Base-by-base conservation (phyloP, 2,113 vertebrate species). In the Casuarius casuarius region DNA sequence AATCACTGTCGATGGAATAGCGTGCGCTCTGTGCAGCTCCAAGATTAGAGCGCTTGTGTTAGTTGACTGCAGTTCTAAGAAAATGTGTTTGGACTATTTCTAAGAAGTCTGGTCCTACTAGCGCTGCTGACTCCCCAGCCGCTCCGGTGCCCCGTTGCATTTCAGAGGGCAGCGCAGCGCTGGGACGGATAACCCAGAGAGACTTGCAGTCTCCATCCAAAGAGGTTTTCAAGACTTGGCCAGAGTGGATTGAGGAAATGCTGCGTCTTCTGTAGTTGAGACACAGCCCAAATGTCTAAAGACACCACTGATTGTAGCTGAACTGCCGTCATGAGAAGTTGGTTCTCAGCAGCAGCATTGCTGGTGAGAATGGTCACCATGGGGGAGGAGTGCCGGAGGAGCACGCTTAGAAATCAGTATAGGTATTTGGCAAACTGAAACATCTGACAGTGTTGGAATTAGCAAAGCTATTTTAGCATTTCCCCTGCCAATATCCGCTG, bases 381-480 rank as follows among this genome's bases (percentile, higher is more conserved):
- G 28, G 77, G 15, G 12, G n/a, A 48, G 38, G 38, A 7, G 9
- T 61, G 63, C 66, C 87, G 77, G 44, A 84, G 44, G 40, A 74
- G 83, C 66, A 49, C 23, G 8, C 25, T 48, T 33, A 38, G 66
- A 79, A 91, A 94, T 95, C 62, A 68, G 5, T 85, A 67, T 48
- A 56, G 59, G 48, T 79, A 66, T 70, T 92, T 94, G 84, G 63
- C 82, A 90, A 63, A 74, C 63, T 49, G 62, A 38, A 81, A 18
- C 65, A 61, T 81, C 68, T 84, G 84, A 63, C 89, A 35, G 28
- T 17, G 40, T 3, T 95, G 89, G 77, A 95, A 92, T 82, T 95
- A 76, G 35, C 77, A 62, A 78, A 89, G 66, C 94, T 94, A 48
- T 23, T 94, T 76, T 95, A 85, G 93, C 44, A 29, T 84, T 97